phyloP scores from a whole-genome alignment of 2,888 invertebrate genomes.

The Drosophila robusta region DNA sequence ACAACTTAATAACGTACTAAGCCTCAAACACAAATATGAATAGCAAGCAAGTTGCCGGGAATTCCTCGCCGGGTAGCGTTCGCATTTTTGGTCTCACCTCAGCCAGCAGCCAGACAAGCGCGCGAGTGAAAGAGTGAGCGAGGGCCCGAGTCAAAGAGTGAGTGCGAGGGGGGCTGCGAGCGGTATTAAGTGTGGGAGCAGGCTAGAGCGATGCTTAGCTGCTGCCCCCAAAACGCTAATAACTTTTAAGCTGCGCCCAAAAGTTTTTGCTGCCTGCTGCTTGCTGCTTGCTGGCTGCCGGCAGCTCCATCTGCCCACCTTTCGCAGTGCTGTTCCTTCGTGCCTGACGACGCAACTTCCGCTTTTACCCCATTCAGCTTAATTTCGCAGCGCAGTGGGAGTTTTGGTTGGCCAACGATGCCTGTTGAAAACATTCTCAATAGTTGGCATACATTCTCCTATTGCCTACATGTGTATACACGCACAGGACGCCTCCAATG shows the following conservation, averaged over 20 bases:
- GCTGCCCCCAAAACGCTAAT: conserved; percentile 74
- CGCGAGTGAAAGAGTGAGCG: not conserved
- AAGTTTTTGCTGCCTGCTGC: conserved; percentile 58
- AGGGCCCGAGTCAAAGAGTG: not conserved
- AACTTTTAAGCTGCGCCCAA: conserved; percentile 77
- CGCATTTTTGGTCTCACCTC: conserved; percentile 76
- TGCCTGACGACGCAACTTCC: conserved; percentile 78
- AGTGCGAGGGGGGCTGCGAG: not conserved
- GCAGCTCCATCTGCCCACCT: conserved; percentile 29
- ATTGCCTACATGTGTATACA: conserved; percentile 67
- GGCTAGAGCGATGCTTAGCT: conserved; percentile 36
- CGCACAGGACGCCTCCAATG: conserved; percentile 23
- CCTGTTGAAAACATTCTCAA: conserved; percentile 76
- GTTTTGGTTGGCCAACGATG: conserved; percentile 47
- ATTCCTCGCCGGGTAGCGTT: conserved; percentile 52
- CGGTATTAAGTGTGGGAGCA: not conserved
- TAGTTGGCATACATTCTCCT: conserved; percentile 49
- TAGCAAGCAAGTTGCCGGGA: conserved; percentile 64
- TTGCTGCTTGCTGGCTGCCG: conserved; percentile 31
- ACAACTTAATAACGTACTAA: conserved; percentile 81
- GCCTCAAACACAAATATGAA: conserved; percentile 80
- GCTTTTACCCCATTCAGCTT: conserved; percentile 73
- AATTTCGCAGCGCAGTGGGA: conserved; percentile 61
- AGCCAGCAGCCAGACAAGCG: conserved; percentile 30
- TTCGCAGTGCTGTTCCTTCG: conserved; percentile 36